These are phyloP conservation scores for Apodemus agrarius DNA, from an alignment of 2,797 vertebrate genomes.

Conservation along the genomic window DNA sequence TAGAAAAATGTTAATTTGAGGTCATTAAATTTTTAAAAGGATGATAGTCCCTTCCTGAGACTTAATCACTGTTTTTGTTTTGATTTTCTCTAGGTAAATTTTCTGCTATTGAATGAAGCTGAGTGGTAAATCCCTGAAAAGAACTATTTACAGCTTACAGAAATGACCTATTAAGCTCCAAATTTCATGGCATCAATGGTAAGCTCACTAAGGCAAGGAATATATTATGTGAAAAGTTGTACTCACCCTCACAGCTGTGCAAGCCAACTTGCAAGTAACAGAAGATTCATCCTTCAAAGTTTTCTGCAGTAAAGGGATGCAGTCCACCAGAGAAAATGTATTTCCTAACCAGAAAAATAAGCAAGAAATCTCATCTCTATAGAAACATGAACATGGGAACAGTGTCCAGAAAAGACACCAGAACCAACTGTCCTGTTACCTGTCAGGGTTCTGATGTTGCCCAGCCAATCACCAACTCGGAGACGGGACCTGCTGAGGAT, in stretches of 20 bases:
- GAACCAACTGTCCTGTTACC: constrained; percentile 76
- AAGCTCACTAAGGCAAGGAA: neutral
- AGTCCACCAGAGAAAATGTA: constrained; percentile 92
- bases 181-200: neutral
- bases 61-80: neutral
- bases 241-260: constrained; percentile 96
- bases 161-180: neutral
- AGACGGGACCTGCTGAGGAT: constrained; percentile 94
- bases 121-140: neutral
- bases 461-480: constrained; percentile 93
- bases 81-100: neutral
- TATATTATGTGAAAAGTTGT: neutral
- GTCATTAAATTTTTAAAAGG: neutral
- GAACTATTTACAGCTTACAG: neutral
- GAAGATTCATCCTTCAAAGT: constrained; percentile 96
- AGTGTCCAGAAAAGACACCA: fast-evolving
- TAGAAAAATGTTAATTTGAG: neutral
- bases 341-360: constrained; percentile 88
- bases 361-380: neutral
- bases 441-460: constrained; percentile 88
- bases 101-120: neutral
- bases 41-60: neutral
- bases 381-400: neutral
- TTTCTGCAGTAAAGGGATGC: constrained; percentile 94
- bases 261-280: constrained; percentile 97